phyloP scores from a whole-genome alignment of 2,888 invertebrate genomes.

The Caenorhabditis sinica region DNA sequence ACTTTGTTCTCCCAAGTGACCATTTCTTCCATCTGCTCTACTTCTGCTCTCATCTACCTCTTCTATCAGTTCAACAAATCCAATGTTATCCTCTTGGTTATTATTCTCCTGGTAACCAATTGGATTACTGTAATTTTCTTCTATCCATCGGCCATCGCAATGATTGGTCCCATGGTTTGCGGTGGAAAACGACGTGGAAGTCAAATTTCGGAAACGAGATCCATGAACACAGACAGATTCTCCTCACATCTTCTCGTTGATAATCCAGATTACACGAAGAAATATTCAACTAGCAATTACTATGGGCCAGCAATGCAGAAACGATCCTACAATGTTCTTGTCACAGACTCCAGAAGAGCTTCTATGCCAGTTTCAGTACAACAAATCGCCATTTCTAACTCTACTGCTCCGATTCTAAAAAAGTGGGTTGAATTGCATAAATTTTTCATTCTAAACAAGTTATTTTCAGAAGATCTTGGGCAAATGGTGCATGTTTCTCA shows the following conservation, averaged over 20 bases:
- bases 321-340: constrained; percentile 51
- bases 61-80: constrained; percentile 29
- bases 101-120: constrained; percentile 40
- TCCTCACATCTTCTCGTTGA: constrained; percentile 62
- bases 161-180: constrained; percentile 38
- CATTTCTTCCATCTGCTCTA: constrained; percentile 47
- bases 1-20: constrained; percentile 59
- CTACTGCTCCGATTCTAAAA: constrained; percentile 56
- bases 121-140: constrained; percentile 60
- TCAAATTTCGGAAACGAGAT: constrained; percentile 59
- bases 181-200: constrained; percentile 52
- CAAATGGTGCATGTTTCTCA: constrained; percentile 56
- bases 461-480: constrained; percentile 62
- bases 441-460: neutral
- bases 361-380: constrained; percentile 58
- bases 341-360: constrained; percentile 54
- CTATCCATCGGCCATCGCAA: constrained; percentile 48
- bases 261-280: constrained; percentile 61
- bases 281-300: constrained; percentile 53
- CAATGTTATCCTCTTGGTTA: constrained; percentile 21
- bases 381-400: constrained; percentile 45
- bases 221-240: constrained; percentile 57
- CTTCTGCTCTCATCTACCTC: constrained; percentile 21
- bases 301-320: constrained; percentile 55
- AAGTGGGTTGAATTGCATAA: constrained; percentile 26